These are phyloP conservation scores for Anthoscopus minutus DNA, from an alignment of 2,113 vertebrate species.

Conservation along the genomic window DNA sequence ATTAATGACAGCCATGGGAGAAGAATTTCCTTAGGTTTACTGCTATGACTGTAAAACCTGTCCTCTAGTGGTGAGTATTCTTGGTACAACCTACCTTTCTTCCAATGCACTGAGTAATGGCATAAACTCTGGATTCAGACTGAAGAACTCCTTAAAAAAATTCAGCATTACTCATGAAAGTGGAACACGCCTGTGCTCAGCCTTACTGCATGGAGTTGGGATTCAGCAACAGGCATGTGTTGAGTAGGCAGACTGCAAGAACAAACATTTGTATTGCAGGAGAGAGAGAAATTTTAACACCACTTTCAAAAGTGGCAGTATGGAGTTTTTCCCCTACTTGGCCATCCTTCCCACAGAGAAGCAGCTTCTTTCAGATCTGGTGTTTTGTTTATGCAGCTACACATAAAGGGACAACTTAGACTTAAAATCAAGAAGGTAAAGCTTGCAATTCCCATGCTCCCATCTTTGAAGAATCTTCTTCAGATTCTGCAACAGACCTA, in stretches of 20 bases:
- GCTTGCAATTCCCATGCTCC: not conserved
- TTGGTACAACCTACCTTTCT: not conserved
- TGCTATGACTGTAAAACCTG: not conserved
- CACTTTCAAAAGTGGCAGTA: not conserved
- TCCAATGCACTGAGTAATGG: not conserved
- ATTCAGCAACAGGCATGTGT: not conserved
- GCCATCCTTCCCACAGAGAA: not conserved
- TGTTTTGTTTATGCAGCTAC: not conserved
- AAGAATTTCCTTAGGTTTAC: not conserved
- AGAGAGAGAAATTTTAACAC: not conserved
- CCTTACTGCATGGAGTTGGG: not conserved
- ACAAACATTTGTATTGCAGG: not conserved
- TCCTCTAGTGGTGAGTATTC: not conserved
- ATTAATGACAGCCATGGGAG: not conserved
- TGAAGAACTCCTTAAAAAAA: not conserved
- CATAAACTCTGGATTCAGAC: not conserved
- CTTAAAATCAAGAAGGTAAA: not conserved
- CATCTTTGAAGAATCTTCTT: not conserved
- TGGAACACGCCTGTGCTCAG: not conserved
- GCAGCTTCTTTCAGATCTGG: not conserved
- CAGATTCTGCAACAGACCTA: not conserved
- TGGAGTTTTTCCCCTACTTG: not conserved
- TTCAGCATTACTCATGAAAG: not conserved
- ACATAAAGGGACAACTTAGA: not conserved
- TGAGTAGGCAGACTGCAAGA: not conserved